Conservation (phyloP, 2,888 invertebrate species). For the Orchestes rusci region DNA sequence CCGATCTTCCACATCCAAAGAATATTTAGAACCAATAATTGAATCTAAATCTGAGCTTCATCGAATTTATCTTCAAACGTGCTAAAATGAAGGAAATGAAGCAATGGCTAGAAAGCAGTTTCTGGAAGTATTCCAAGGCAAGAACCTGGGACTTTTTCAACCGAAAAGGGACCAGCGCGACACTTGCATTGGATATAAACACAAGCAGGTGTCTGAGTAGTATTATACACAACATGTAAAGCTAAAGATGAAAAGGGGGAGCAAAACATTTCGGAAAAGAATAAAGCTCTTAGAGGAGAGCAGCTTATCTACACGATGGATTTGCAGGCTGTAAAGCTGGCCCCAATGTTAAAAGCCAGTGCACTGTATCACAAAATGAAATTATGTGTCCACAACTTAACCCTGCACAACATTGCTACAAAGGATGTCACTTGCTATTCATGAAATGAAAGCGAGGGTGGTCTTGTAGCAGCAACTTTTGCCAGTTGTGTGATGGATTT, state of each 20-base stretch:
- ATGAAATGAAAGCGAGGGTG: slow-evolving; percentile 18
- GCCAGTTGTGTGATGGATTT: neutral
- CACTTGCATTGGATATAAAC: slow-evolving; percentile 26
- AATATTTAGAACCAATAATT: neutral
- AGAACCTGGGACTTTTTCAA: neutral
- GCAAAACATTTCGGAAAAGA: neutral
- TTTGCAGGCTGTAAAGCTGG: slow-evolving; percentile 3
- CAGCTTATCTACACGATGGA: no score
- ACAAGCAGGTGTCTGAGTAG: slow-evolving; percentile 27
- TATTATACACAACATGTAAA: slow-evolving; percentile 3
- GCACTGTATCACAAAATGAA: slow-evolving; percentile 32
- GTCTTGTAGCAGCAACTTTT: slow-evolving; percentile 11
- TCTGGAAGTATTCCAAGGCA: neutral
- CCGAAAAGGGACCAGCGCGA: slow-evolving; percentile 24
- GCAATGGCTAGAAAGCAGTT: neutral
- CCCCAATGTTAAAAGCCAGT: slow-evolving; percentile 23
- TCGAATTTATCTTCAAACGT: neutral
- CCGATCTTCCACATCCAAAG: neutral
- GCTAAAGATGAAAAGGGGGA: neutral
- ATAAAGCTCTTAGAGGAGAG: neutral
- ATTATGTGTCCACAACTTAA: slow-evolving; percentile 31
- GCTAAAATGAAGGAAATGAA: neutral
- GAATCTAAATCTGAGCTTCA: neutral
- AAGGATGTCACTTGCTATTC: slow-evolving; percentile 14
- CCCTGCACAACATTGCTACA: slow-evolving; percentile 25